Evolutionary conservation across 2,888 invertebrate species (phyloP), one percentile per base, ranked within the genome.

Genomic region (Caenorhabditis uteleia): DNA sequence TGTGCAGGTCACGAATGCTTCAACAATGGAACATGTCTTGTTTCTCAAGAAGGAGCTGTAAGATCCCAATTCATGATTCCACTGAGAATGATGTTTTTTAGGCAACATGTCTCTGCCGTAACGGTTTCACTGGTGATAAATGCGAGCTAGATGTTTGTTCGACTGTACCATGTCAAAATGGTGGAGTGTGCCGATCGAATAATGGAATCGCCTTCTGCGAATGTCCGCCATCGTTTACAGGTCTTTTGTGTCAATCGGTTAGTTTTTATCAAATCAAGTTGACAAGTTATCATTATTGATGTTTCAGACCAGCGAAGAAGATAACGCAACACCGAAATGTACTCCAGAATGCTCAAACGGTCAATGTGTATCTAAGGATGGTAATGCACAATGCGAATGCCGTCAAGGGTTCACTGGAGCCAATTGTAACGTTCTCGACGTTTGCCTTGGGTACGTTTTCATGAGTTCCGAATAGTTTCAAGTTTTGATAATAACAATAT

Each of bases 391-490:
- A 45, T 72, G 72, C 50, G 58, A 68, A 40, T 80, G 80, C 48
- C 60, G 72, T 21, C 72, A 77, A 47, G 80, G 80, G 34, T 80
- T 80, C 67, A 72, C 75, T 39, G 80, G 80, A 21, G 58, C 67
- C 51, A 81, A 80, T 57, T 80, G 80, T 62, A 81, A 81, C 49
- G 69, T 78, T 36, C 66, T 75, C 27, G 80, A 80, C 66, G 69
- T 75, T 25, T 80, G 80, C 56, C 56, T 75, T 7, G 72, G 75
- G 80, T 80, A 51, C 51, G 74, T 40, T 8, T n/a, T n/a, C n/a
- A n/a, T n/a, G n/a, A n/a, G n/a, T n/a, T n/a, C n/a, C n/a, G n/a
- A n/a, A n/a, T n/a, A n/a, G n/a, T n/a, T n/a, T n/a, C n/a, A n/a
- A n/a, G n/a, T n/a, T n/a, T n/a, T n/a, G n/a, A n/a, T n/a, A n/a